phyloP scores from a whole-genome alignment of 2,113 vertebrate species.

The Phylloscopus whistleri region DNA sequence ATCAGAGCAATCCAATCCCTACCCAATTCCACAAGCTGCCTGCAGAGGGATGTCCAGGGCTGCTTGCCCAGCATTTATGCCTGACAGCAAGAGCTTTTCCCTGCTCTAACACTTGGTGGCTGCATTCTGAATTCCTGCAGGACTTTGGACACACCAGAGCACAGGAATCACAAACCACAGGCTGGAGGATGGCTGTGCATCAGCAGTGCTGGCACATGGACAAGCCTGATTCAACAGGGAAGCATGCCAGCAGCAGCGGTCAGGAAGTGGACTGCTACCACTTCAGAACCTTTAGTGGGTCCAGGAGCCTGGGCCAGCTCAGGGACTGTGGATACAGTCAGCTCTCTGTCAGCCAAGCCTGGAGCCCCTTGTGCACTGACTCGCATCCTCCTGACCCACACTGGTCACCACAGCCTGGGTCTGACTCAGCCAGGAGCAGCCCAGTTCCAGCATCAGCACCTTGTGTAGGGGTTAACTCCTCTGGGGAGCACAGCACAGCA shows the following conservation, averaged over 20 bases:
- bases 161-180: background rate
- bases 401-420: background rate
- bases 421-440: background rate
- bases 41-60: slow-evolving; percentile 60
- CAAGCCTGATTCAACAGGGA: slow-evolving; percentile 21
- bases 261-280: background rate
- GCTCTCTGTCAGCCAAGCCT: background rate
- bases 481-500: background rate
- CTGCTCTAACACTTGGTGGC: background rate
- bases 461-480: background rate
- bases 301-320: background rate
- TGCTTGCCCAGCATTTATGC: background rate
- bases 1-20: background rate
- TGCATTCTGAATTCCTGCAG: background rate
- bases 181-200: background rate
- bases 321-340: background rate
- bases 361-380: background rate
- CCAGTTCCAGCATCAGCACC: background rate
- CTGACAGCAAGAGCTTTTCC: background rate
- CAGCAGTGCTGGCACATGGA: background rate
- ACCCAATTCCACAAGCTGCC: slow-evolving; percentile 18
- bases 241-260: background rate
- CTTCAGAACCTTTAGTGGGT: background rate
- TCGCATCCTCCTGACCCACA: background rate
- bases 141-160: background rate